Conservation (phyloP, 2,113 vertebrate genomes). For the Crotalus tigris region DNA sequence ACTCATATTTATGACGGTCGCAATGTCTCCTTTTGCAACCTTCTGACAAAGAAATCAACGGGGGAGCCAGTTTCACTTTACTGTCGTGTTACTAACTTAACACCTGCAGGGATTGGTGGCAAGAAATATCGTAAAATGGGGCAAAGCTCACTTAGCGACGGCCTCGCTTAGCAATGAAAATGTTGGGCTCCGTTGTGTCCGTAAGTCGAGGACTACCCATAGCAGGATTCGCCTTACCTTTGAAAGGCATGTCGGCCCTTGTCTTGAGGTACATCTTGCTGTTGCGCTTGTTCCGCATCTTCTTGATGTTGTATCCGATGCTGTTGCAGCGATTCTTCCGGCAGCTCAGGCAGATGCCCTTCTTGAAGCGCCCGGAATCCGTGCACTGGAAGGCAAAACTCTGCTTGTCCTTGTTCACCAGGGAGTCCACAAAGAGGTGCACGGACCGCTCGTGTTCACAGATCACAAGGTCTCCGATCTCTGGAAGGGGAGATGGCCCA, state of each 20-base stretch:
- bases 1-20: background rate
- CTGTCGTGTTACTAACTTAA: too few species aligned
- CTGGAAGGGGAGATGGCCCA: conserved; percentile 56
- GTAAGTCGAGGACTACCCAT: too few species aligned
- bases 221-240: conserved; percentile 68
- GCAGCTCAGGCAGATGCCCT: conserved; percentile 96
- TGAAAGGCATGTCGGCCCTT: conserved; percentile 87
- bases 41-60: background rate
- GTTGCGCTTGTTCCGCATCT: conserved; percentile 81
- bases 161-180: background rate
- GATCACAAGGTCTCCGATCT: conserved; percentile 82
- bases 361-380: conserved; percentile 87
- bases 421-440: conserved; percentile 91
- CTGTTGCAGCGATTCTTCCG: conserved; percentile 92
- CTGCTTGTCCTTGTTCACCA: conserved; percentile 88
- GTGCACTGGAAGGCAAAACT: conserved; percentile 92
- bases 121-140: background rate
- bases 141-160: background rate
- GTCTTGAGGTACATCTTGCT: conserved; percentile 97
- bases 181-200: background rate
- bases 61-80: background rate
- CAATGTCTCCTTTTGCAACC: background rate
- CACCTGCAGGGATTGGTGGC: too few species aligned
- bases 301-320: conserved; percentile 89
- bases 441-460: conserved; percentile 93